These are phyloP conservation scores for Drosophila pegasa DNA, from an alignment of 2,888 invertebrate species.

Conservation along the genomic window DNA sequence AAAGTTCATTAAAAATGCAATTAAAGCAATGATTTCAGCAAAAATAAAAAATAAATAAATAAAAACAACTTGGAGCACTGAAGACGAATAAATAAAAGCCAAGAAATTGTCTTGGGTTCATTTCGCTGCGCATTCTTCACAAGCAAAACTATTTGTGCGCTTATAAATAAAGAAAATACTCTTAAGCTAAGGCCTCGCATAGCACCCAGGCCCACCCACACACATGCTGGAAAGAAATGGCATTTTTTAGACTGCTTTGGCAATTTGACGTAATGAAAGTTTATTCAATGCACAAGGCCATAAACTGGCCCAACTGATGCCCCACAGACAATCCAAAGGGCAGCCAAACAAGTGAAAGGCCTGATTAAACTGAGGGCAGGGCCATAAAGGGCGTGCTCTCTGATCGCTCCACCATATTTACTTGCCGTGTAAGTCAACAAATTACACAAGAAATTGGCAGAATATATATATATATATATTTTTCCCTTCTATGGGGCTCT, in stretches of 20 bases:
- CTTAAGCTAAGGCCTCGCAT: slow-evolving; percentile 20
- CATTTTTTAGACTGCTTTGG: slow-evolving; percentile 40
- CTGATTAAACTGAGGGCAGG: not conserved
- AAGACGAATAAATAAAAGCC: slow-evolving; percentile 15
- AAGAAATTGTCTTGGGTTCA: slow-evolving; percentile 24
- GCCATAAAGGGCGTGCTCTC: not conserved
- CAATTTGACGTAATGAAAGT: slow-evolving; percentile 52
- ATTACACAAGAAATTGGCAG: slow-evolving; percentile 51
- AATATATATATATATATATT: slow-evolving; percentile 21
- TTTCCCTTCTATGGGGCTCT: not conserved
- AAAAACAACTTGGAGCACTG: slow-evolving; percentile 3
- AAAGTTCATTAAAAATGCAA: slow-evolving; percentile 47
- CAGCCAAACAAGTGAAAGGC: slow-evolving; percentile 28
- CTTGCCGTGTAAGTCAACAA: slow-evolving; percentile 48
- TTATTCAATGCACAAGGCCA: slow-evolving; percentile 59
- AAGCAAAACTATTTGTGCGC: slow-evolving; percentile 41
- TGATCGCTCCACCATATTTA: slow-evolving; percentile 31
- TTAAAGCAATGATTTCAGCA: slow-evolving; percentile 31
- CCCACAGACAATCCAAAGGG: slow-evolving; percentile 38
- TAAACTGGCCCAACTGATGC: slow-evolving; percentile 57
- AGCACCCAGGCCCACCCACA: slow-evolving; percentile 12
- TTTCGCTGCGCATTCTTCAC: slow-evolving; percentile 11
- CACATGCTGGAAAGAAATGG: slow-evolving; percentile 19
- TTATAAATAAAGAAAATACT: slow-evolving; percentile 30
- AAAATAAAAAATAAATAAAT: slow-evolving; percentile 8